Base-by-base conservation (phyloP, 2,113 vertebrate genomes). In the Prolemur simus region DNA sequence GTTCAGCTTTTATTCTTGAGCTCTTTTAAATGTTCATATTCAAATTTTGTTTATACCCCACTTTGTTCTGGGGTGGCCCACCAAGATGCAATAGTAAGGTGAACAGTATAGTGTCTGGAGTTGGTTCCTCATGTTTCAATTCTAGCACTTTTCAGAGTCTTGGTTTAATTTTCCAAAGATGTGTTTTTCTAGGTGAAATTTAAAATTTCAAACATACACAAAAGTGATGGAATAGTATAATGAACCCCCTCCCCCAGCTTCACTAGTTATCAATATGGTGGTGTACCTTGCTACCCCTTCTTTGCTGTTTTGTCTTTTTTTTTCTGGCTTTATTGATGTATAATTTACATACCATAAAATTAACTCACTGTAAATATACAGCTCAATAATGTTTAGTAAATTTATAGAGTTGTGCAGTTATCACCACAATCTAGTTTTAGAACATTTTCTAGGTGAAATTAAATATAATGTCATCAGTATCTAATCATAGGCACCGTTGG, bases 1-100 rank as follows among this genome's bases (percentile, higher is more conserved):
- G 29, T 76, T 95, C 27, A 80, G 18, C 5, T 69, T 85, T 89
- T 84, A 58, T 74, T 88, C 20, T 68, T 88, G 27, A 47, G 20
- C 49, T 81, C 34, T 82, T 89, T 87, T 91, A 81, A 73, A 52
- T 94, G 76, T 92, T 92, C 96, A 4, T 83, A 32, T 64, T 92
- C 37, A 81, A 4, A 49, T 60, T 94, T 69, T 91, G 58, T 42
- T 95, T 80, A 77, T 56, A 52, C 1, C 39, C n/a, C 2, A 42
- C 37, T 91, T 71, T 86, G 52, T 52, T 86, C 29, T 58, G 4
- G 49, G 66, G 39, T 45, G 42, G 45, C 82, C 66, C 52, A 45
- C 39, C 80, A 86, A 77, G 52, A 94, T 58, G 45, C 34, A 91
- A 27, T 77, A 69, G 4, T 92, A 94, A 73, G 32, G 47, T 66